Conservation (phyloP, 2,113 vertebrate genomes). For the Corvus hawaiiensis region DNA sequence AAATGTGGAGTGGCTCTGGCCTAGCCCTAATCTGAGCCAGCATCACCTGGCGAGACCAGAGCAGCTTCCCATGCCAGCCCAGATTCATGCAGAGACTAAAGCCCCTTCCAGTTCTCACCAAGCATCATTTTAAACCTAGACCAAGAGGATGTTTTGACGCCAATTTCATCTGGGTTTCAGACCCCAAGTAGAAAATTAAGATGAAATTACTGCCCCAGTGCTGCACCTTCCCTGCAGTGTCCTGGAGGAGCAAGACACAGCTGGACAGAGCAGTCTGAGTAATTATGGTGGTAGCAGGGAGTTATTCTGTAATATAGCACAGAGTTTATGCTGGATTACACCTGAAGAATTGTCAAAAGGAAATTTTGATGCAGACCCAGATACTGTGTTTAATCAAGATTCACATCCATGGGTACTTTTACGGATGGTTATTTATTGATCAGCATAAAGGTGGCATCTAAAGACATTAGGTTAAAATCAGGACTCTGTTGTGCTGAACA, state of each 20-base stretch:
- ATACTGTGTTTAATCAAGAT: neutral
- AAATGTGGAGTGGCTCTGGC: neutral
- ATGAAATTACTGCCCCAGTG: neutral
- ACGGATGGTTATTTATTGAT: neutral
- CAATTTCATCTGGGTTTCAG: neutral
- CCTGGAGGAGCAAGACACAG: neutral
- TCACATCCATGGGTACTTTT: neutral
- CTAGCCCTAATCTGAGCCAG: neutral
- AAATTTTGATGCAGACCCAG: neutral
- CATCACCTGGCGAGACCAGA: too few species aligned
- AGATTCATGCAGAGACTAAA: rapidly evolving
- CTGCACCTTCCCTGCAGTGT: neutral
- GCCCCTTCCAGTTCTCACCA: neutral
- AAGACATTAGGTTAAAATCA: neutral
- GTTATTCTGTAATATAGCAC: neutral
- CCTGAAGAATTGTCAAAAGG: neutral
- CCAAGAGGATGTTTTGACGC: neutral
- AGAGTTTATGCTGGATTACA: neutral
- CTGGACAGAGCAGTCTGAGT: neutral
- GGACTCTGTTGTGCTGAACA: neutral
- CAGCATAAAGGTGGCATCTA: neutral
- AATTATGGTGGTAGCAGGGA: neutral
- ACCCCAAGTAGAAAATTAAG: neutral
- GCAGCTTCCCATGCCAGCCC: neutral
- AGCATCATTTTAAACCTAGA: neutral